Base-by-base conservation (phyloP, 2,888 invertebrate species). In the Xestia ashworthii region DNA sequence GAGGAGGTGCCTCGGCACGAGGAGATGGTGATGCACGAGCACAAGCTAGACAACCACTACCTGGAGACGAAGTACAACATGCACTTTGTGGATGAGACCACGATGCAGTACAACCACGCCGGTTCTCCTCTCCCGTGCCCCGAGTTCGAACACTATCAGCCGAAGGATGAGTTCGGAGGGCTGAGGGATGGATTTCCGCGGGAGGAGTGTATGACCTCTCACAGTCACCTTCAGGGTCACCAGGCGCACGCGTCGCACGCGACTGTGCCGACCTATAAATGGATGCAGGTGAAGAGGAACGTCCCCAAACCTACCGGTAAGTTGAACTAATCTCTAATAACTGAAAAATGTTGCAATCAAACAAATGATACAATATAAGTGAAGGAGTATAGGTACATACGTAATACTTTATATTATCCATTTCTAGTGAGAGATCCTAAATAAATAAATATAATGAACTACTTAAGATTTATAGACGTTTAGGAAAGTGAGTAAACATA, bases 221-320 rank as follows among this genome's bases (percentile, higher is more conserved):
- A 95, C 87, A 92, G 94, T 46, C 95, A 95, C 80, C 90, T 93
- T 79, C 91, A 91, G 89, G 85, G 93, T 80, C 93, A 96, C 89
- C 91, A 95, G 93, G 89, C 95, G 84, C 93, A 96, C 89, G 85
- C 97, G 93, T 91, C 97, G 90, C 98, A 97, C 87, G 96, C 97
- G 22, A 96, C 97, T 70, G 98, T 99, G 81, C 99, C 99, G 44
- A 99, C 99, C 0, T 99, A 99, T 96, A 99, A 99, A 95, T 99
- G 99, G 99, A 99, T 99, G 99, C 99, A 99, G 97, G 98, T 99
- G 91, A 99, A 99, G 96, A 97, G 99, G 94, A 99, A 99, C 95
- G 98, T 99, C 88, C 99, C 99, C 71, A 99, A 99, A 96, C 99
- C 99, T 89, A 97, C 98, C 94, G 98, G 99, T 98, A 94, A 97